Percentiles rank a stretch among this genome's conserved stretches.
These are phyloP conservation scores for Lota lota DNA, from an alignment of 2,113 vertebrate genomes.

Conservation along the genomic window DNA sequence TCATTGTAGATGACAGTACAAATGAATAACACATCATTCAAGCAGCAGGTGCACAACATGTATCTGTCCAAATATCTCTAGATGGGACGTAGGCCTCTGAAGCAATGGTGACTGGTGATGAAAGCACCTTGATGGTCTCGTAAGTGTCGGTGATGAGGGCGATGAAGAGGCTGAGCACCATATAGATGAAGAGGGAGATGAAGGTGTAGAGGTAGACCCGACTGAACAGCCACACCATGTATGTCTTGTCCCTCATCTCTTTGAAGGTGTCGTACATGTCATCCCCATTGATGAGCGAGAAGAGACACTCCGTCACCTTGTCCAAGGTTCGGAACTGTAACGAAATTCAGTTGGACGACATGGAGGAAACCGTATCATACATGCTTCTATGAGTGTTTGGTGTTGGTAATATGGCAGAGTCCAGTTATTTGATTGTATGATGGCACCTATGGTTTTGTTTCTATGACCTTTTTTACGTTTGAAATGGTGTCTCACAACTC, in stretches of 20 bases:
- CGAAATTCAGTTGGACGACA: not conserved
- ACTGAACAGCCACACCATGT: constrained; percentile 93
- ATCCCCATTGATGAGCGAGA: constrained; percentile 92
- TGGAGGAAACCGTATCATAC: no score
- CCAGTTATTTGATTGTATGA: no score
- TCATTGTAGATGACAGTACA: no score
- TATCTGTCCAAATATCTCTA: not conserved
- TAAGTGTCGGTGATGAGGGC: constrained; percentile 92
- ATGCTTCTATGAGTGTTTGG: no score
- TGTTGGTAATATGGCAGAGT: no score
- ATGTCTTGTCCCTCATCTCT: constrained; percentile 82
- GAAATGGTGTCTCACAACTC: no score
- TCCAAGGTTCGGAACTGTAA: constrained; percentile 88
- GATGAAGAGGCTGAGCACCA: constrained; percentile 96
- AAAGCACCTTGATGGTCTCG: constrained; percentile 90
- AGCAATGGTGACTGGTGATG: not conserved
- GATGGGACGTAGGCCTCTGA: not conserved
- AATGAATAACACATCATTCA: no score
- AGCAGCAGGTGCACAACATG: not conserved
- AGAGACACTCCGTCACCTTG: constrained; percentile 87
- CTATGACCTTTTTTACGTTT: no score
- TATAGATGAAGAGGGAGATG: constrained; percentile 92
- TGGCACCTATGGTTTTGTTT: not conserved
- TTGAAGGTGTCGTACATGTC: constrained; percentile 92
- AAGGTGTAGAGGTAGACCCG: constrained; percentile 91